Base-by-base conservation (phyloP, 2,113 vertebrate species). In the Thunnus maccoyii region DNA sequence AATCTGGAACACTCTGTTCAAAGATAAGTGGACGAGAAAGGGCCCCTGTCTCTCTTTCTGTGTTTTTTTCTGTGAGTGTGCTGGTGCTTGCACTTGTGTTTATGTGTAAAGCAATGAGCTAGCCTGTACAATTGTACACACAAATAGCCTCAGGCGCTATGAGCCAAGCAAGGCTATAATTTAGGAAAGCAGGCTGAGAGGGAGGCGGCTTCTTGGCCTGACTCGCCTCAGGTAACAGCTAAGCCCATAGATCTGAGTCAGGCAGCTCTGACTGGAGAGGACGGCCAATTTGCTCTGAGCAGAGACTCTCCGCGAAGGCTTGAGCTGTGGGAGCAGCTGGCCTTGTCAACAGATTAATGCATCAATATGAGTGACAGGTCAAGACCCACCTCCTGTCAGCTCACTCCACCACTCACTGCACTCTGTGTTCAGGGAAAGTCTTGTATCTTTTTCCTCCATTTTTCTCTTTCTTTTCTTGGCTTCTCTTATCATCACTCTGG, bases 301-400 rank as follows among this genome's bases (percentile, higher is more conserved):
- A 0, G 69, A 73, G 83, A 50, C 66, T 87, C 78, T 65, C 68
- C 80, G 88, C 77, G 76, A 81, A 76, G 76, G 67, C 82, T 78
- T 86, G 91, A 92, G 90, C 90, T 54, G 86, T 78, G 86, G 60
- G 87, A 92, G 88, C 91, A 94, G 90, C 92, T 91, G 91, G 81
- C 83, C 89, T 89, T 93, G 92, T 95, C 93, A 91, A 81, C 87
- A 90, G 90, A 92, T 93, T 88, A 93, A 93, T 92, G 92, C 86
- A 92, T 94, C 92, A 95, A 87, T 76, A 82, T 88, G 89, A 93
- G 52, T 93, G 94, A 93, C 87, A 56, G 76, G 78, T 88, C 81
- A 72, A 78, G 79, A 70, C 79, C 78, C 87, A 85, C 88, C 86
- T 84, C 79, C 32, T 79, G 60, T 89, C 91, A 22, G 63, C 86